Evolutionary conservation across 2,113 vertebrate species (phyloP).

Genomic region (Sula dactylatra): DNA sequence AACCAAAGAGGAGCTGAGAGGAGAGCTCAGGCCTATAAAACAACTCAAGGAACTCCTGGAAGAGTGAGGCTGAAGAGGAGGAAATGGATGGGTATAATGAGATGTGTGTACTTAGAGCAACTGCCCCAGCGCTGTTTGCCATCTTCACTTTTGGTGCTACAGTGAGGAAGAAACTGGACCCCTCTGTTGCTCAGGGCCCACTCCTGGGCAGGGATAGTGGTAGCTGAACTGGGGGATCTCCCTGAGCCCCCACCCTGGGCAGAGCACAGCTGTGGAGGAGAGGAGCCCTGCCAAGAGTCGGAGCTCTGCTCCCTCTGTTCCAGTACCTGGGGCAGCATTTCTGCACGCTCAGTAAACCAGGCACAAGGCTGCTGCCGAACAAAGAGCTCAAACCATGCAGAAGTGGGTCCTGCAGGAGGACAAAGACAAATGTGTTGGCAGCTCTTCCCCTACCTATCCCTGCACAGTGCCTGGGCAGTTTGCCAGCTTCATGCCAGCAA

Average conservation of each 20-base stretch:
- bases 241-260: too few species aligned
- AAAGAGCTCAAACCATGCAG: neutral
- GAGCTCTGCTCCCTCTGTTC: neutral
- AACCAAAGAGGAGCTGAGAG: neutral
- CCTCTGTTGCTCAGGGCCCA: fast-evolving
- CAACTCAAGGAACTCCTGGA: neutral
- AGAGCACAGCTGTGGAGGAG: neutral
- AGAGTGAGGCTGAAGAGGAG: neutral
- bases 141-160: neutral
- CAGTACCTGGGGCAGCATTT: neutral
- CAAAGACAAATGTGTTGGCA: neutral
- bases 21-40: neutral
- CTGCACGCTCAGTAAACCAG: neutral
- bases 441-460: neutral
- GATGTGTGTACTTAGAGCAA: neutral
- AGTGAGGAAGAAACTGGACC: neutral
- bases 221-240: neutral
- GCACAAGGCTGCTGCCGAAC: neutral
- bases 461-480: neutral
- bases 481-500: neutral
- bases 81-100: neutral
- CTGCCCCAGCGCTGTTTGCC: neutral
- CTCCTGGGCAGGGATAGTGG: neutral
- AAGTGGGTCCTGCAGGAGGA: neutral
- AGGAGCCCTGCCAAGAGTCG: neutral